Percentiles rank a stretch among this genome's conserved stretches.
Conservation (phyloP, 2,113 vertebrate genomes). For the Grammomys surdaster region DNA sequence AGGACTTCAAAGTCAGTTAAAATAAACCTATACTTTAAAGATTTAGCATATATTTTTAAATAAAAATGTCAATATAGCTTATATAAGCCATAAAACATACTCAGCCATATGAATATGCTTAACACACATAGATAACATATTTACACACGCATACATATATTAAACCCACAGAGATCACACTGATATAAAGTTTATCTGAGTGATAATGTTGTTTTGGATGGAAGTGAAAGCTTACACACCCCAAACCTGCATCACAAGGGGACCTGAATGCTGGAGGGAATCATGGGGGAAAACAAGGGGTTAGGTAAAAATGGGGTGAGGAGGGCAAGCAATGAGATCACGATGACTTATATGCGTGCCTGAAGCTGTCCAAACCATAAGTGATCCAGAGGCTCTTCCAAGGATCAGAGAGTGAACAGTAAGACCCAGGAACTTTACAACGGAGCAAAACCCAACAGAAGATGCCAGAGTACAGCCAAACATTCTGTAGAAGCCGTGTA, state of each 20-base stretch:
- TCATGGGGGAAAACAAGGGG: not conserved
- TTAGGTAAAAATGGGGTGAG: not conserved
- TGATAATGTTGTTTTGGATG: not conserved
- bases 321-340: not conserved
- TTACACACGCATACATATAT: not conserved
- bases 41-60: not conserved
- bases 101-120: not conserved
- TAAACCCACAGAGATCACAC: not conserved
- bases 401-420: not conserved
- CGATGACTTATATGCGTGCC: no score
- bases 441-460: not conserved
- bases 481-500: accelerated
- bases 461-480: not conserved
- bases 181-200: not conserved
- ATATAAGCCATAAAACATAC: not conserved
- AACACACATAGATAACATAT: not conserved
- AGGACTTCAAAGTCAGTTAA: constrained; percentile 9
- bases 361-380: not conserved
- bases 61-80: not conserved
- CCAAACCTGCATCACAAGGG: not conserved
- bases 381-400: not conserved
- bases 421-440: not conserved
- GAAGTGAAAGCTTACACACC: not conserved
- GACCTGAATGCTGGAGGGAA: no score
- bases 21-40: not conserved